Base-by-base conservation (phyloP, 1,140 invertebrate genomes). In the Drosophila equinoxialis region DNA sequence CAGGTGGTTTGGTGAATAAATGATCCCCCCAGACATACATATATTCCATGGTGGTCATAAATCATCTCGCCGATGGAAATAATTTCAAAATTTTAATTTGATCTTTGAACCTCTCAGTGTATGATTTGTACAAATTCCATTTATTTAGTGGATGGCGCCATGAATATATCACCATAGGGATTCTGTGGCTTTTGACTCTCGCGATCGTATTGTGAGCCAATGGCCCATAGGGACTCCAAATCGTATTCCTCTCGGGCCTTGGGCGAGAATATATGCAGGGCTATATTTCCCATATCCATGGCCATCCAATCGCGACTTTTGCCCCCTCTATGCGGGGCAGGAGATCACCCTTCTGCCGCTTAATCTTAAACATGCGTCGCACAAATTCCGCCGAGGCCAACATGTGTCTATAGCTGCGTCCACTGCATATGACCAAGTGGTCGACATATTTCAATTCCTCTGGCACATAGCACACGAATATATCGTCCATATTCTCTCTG, bases 201-300 rank as follows among this genome's bases (percentile, higher is more conserved):
- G 20, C 95, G 93, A 92, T 98, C 98, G 94, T 94, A 97, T 86
- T 97, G 93, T 1, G 94, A 91, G 7, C 98, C 98, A 41, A 98
- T 94, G 55, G 96, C 94, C 98, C 98, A 99, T 20, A 99, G 92
- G 6, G 96, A 96, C 93, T 99, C 98, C 65, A 99, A 93, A 93
- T 99, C 97, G 92, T 98, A 98, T 48, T 93, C 86, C 73, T 94
- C 90, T 80, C 98, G 93, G 6, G 94, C 93, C 81, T 95, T 93
- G 5, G 93, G 91, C 30, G 95, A 95, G 92, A 98, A 98, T 73
- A 99, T 94, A 85, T 99, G 98, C n/a, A 99, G 86, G 2, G 95
- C 96, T 75, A 99, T 98, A 90, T 98, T 98, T 62, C 96, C 96
- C 93, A 99, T 94, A 94, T 99, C 98, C 86, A 99, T 85, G 39